phyloP scores from a whole-genome alignment of 2,113 vertebrate species.

The Gasterosteus nipponicus region DNA sequence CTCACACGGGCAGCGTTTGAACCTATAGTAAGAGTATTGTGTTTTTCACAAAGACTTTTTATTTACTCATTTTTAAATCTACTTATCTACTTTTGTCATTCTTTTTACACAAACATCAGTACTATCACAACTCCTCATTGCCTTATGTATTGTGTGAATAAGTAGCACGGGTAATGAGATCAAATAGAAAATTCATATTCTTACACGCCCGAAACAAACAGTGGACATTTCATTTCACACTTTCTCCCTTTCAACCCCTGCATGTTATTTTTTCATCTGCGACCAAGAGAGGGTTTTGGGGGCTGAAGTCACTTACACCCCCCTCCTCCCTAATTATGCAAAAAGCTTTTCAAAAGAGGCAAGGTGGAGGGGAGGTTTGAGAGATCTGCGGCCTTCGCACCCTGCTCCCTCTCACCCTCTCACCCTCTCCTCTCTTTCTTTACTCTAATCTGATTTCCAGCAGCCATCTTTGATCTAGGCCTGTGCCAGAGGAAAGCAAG shows the following conservation, averaged over 20 bases:
- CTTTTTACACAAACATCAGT: neutral
- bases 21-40: neutral
- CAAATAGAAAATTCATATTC: conserved; percentile 18
- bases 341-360: conserved; percentile 65
- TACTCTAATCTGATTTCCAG: conserved; percentile 93
- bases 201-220: conserved; percentile 23
- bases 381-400: conserved; percentile 82
- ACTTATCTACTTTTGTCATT: neutral
- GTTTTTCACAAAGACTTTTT: neutral
- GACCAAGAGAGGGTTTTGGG: conserved; percentile 52
- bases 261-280: conserved; percentile 58
- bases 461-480: conserved; percentile 92
- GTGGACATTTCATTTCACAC: conserved; percentile 32
- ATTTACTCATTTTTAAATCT: too few relatives aligned
- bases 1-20: neutral
- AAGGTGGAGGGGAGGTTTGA: conserved; percentile 75
- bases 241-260: conserved; percentile 41
- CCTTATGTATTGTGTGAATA: conserved; percentile 11
- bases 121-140: neutral
- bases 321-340: conserved; percentile 57
- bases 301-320: conserved; percentile 55
- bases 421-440: conserved; percentile 77
- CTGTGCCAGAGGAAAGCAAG: conserved; percentile 82
- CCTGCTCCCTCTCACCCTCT: conserved; percentile 79
- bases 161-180: neutral